Conservation (phyloP, 2,797 vertebrate genomes). For the Poeciliopsis paucimaculata region DNA sequence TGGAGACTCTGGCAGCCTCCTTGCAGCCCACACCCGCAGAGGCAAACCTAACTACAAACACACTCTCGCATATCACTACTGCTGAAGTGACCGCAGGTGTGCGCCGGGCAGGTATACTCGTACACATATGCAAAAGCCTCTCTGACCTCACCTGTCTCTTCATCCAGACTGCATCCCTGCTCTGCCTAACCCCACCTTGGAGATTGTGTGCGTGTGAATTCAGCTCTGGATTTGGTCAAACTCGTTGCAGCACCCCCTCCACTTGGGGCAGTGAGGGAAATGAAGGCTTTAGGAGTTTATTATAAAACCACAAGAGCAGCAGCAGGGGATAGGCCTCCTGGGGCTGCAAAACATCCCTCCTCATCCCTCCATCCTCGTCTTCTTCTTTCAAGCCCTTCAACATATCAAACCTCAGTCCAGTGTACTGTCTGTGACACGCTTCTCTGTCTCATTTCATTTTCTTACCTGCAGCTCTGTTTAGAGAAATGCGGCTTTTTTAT, state of each 20-base stretch:
- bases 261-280: conserved; percentile 79
- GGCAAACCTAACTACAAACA: conserved; percentile 63
- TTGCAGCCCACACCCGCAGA: conserved; percentile 55
- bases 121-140: conserved; percentile 66
- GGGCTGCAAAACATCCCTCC: conserved; percentile 62
- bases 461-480: conserved; percentile 18
- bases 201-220: conserved; percentile 85
- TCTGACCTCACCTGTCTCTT: conserved; percentile 67
- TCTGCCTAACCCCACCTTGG: conserved; percentile 55
- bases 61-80: conserved; percentile 48
- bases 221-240: conserved; percentile 64
- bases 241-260: conserved; percentile 60
- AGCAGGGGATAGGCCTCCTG: conserved; percentile 76
- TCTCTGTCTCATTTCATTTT: conserved; percentile 17
- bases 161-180: conserved; percentile 56
- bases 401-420: conserved; percentile 44
- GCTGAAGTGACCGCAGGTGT: conserved; percentile 76
- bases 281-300: conserved; percentile 86
- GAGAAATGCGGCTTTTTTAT: conserved; percentile 16
- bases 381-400: conserved; percentile 59
- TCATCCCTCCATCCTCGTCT: conserved; percentile 69
- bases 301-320: conserved; percentile 83
- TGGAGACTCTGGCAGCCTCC: conserved; percentile 30
- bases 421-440: conserved; percentile 40
- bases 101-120: conserved; percentile 56